phyloP scores from a whole-genome alignment of 30 jellyfish, hydroid and myxozoan genomes.

The Turritopsis dohrnii region DNA sequence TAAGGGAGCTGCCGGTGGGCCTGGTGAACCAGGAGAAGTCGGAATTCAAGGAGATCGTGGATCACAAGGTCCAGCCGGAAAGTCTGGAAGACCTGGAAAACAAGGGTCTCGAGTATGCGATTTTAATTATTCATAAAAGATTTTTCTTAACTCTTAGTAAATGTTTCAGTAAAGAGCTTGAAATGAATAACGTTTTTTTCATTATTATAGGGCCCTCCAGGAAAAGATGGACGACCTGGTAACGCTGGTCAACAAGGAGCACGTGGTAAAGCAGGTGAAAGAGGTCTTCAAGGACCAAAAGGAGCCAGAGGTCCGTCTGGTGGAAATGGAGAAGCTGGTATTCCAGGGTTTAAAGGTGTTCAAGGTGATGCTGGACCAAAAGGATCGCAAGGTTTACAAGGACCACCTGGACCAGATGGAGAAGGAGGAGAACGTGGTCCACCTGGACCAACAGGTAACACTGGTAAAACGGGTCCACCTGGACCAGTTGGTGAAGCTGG shows the following conservation, averaged over 20 bases:
- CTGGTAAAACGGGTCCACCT: constrained; percentile 87
- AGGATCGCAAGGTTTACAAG: constrained; percentile 63
- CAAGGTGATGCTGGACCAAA: constrained; percentile 52
- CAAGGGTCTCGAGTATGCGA: constrained; percentile 30
- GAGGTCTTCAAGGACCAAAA: constrained; percentile 39
- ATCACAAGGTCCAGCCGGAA: constrained; percentile 54
- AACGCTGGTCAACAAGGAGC: constrained; percentile 29
- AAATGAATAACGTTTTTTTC: no score
- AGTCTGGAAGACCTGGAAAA: constrained; percentile 82
- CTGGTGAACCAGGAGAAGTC: constrained; percentile 65
- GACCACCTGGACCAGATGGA: constrained; percentile 78
- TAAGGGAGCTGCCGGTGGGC: constrained; percentile 54
- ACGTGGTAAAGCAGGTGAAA: constrained; percentile 23
- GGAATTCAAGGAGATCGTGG: constrained; percentile 52
- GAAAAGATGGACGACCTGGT: constrained; percentile 51
- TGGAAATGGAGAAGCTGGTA: constrained; percentile 32
- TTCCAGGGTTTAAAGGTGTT: constrained; percentile 31
- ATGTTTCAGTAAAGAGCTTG: no score
- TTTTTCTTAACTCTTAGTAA: no score
- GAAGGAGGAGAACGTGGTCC: constrained; percentile 75
- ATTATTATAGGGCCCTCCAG: constrained; percentile 28
- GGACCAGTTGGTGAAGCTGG: constrained; percentile 95
- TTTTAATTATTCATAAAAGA: not conserved
- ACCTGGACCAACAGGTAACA: constrained; percentile 64
- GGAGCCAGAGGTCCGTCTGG: constrained; percentile 43